These are phyloP conservation scores for Campylorhamphus procurvoides DNA, from an alignment of 2,113 vertebrate species.

Conservation along the genomic window DNA sequence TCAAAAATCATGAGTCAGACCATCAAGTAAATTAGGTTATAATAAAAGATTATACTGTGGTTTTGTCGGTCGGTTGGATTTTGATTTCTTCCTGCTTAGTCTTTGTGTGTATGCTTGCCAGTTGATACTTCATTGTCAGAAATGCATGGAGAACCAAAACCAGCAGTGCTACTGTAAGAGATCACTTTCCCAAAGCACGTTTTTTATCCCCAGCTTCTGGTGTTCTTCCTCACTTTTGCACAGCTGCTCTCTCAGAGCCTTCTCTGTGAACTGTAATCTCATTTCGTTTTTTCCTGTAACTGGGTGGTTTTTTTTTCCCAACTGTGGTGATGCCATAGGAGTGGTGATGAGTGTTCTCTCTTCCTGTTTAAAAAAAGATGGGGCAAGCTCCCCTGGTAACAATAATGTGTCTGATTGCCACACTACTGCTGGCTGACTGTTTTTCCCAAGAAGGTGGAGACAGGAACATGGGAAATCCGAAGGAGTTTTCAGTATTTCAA, in stretches of 20 bases:
- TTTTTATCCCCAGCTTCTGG: background rate
- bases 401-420: background rate
- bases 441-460: background rate
- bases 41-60: constrained; percentile 9
- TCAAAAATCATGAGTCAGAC: constrained; percentile 15
- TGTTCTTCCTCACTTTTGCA: background rate
- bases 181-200: background rate
- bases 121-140: background rate
- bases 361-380: background rate
- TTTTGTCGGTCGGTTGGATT: background rate
- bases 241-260: background rate
- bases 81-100: background rate
- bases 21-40: constrained; percentile 5
- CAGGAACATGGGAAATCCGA: background rate
- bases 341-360: background rate
- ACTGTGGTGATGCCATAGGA: background rate
- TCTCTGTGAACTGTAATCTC: background rate
- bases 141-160: background rate
- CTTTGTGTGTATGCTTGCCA: background rate
- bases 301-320: background rate
- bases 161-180: background rate
- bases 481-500: background rate
- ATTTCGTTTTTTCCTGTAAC: background rate
- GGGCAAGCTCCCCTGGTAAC: background rate
- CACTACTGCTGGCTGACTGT: background rate